Conservation (phyloP, 92 coral and sea anemone genomes). For the Pocillopora grandis region DNA sequence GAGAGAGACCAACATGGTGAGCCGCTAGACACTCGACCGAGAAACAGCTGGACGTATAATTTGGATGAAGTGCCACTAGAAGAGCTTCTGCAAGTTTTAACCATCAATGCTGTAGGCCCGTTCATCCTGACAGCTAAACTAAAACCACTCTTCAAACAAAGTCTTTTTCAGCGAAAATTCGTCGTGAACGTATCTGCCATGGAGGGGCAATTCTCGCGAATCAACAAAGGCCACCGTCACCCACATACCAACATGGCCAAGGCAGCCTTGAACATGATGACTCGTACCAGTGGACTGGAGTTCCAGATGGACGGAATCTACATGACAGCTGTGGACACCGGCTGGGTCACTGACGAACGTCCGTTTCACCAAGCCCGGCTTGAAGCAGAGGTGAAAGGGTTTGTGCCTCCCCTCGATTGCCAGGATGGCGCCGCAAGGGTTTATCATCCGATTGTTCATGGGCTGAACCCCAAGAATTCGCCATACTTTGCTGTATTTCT, state of each 20-base stretch:
- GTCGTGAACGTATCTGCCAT: conserved; percentile 55
- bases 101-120: conserved; percentile 51
- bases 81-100: conserved; percentile 42
- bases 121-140: conserved; percentile 47
- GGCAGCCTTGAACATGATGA: conserved; percentile 51
- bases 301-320: conserved; percentile 48
- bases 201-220: conserved; percentile 51
- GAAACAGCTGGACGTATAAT: conserved; percentile 53
- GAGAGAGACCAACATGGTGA: conserved; percentile 40
- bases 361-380: conserved; percentile 44
- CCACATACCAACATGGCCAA: conserved; percentile 60
- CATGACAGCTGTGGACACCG: conserved; percentile 57
- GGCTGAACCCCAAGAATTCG: conserved; percentile 29
- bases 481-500: conserved; percentile 54
- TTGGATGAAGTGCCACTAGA: conserved; percentile 48
- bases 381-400: conserved; percentile 38
- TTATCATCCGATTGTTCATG: conserved; percentile 48
- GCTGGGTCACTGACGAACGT: conserved; percentile 58
- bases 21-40: conserved; percentile 33
- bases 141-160: conserved; percentile 38
- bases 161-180: conserved; percentile 41
- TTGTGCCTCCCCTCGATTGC: conserved; percentile 44
- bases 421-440: conserved; percentile 55
- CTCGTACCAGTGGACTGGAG: conserved; percentile 48
- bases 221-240: conserved; percentile 43